These are phyloP conservation scores for Calephelis virginiensis DNA, from an alignment of 1,140 invertebrate species.

Conservation along the genomic window DNA sequence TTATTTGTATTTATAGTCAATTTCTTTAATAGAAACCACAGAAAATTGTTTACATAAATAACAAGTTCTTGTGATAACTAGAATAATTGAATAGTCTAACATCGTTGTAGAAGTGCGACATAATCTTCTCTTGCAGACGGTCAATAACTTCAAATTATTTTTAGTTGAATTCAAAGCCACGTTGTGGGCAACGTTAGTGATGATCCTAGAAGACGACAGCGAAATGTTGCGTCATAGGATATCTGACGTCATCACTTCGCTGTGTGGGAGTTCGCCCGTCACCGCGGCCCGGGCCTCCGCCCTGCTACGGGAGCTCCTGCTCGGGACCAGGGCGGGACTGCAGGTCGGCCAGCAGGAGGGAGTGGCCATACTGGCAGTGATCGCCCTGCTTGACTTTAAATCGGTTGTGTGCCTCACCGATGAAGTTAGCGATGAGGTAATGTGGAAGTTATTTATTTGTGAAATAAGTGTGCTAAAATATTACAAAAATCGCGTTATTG, in stretches of 20 bases:
- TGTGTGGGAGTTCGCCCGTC: not conserved
- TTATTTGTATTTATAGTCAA: no score
- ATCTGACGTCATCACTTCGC: conserved; percentile 24
- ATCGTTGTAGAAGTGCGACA: no score
- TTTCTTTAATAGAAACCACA: no score
- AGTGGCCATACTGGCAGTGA: conserved; percentile 28
- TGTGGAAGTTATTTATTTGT: no score
- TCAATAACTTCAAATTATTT: conserved; percentile 18
- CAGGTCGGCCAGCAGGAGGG: not conserved
- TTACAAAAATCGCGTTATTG: no score
- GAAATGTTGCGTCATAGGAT: conserved; percentile 31
- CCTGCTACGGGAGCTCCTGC: conserved; percentile 11
- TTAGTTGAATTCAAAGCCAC: conserved; percentile 53
- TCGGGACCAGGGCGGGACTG: not conserved
- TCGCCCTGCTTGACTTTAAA: conserved; percentile 53
- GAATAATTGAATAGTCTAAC: no score
- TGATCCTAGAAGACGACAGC: conserved; percentile 56
- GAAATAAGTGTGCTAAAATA: no score
- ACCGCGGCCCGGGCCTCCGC: conserved; percentile 28
- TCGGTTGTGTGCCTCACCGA: conserved; percentile 47
- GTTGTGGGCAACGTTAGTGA: conserved; percentile 44
- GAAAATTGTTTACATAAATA: no score
- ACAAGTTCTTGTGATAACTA: no score
- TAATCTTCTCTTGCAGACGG: no score
- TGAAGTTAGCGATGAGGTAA: conserved; percentile 53